phyloP scores from a whole-genome alignment of 2,113 vertebrate species.

The Thalassarche chlororhynchos region DNA sequence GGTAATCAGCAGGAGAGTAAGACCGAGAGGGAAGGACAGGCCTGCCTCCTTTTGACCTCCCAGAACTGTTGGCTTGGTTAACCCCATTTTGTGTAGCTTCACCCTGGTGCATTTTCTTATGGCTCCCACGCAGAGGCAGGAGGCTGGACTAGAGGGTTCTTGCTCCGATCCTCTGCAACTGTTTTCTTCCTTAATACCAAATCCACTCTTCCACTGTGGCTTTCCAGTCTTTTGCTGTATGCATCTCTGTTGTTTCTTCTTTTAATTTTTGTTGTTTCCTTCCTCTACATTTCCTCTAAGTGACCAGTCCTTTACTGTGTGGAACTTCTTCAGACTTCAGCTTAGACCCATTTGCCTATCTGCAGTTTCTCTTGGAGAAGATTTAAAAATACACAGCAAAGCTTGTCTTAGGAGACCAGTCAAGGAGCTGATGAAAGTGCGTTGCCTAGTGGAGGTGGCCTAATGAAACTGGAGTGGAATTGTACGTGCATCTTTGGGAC shows the following conservation, averaged over 20 bases:
- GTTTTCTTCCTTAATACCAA: not conserved
- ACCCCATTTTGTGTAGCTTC: not conserved
- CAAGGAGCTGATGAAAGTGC: conserved; percentile 26
- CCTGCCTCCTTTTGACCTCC: not conserved
- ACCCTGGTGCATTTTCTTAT: not conserved
- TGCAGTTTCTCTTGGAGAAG: not conserved
- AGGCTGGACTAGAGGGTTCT: not conserved
- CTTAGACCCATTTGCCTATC: conserved; percentile 1
- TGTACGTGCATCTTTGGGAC: not conserved
- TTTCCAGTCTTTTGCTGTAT: not conserved
- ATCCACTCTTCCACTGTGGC: not conserved
- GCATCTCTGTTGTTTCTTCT: not conserved
- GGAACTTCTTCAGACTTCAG: conserved; percentile 21
- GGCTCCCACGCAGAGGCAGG: not conserved
- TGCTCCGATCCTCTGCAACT: not conserved
- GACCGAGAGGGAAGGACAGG: not conserved
- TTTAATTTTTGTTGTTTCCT: conserved; percentile 26
- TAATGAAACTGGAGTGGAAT: conserved; percentile 38
- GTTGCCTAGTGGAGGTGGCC: conserved; percentile 30
- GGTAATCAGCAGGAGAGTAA: not conserved
- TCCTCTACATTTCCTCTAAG: not conserved
- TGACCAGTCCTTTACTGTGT: not conserved
- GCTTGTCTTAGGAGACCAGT: conserved; percentile 46
- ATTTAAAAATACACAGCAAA: conserved; percentile 49
- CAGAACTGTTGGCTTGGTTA: not conserved